Conservation (phyloP, 2,888 invertebrate species). For the Atethmia centrago region DNA sequence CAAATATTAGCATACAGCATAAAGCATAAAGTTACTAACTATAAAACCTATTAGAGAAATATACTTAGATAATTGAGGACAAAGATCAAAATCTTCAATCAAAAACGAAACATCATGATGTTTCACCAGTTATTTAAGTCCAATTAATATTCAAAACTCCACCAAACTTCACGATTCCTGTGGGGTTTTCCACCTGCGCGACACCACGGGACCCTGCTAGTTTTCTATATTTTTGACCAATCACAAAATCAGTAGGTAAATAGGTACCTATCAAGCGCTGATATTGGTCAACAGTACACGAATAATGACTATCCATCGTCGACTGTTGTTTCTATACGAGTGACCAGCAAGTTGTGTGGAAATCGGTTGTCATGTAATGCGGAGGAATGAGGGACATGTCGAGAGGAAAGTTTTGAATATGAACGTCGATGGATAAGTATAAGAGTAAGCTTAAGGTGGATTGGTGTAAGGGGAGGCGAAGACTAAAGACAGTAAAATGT, state of each 20-base stretch:
- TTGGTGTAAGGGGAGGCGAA: neutral
- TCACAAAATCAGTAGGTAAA: conserved; percentile 15
- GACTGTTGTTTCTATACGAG: neutral
- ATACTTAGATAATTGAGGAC: neutral
- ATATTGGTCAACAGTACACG: neutral
- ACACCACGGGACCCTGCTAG: neutral
- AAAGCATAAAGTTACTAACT: neutral
- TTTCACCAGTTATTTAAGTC: too few species aligned
- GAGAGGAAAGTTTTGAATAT: neutral
- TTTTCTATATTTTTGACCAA: conserved; percentile 2
- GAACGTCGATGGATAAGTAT: neutral
- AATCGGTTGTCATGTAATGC: conserved; percentile 2
- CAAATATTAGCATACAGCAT: neutral
- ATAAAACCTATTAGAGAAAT: neutral
- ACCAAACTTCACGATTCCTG: neutral
- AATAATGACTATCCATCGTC: neutral
- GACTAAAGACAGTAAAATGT: neutral
- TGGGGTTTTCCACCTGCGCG: neutral
- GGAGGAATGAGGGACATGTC: neutral
- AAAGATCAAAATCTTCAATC: neutral
- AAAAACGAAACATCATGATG: neutral
- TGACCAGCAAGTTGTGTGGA: conserved; percentile 8
- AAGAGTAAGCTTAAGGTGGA: too few species aligned
- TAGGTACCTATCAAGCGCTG: neutral
- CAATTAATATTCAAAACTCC: neutral